Base-by-base conservation (phyloP, 2,113 vertebrate genomes). In the Origma solitaria region DNA sequence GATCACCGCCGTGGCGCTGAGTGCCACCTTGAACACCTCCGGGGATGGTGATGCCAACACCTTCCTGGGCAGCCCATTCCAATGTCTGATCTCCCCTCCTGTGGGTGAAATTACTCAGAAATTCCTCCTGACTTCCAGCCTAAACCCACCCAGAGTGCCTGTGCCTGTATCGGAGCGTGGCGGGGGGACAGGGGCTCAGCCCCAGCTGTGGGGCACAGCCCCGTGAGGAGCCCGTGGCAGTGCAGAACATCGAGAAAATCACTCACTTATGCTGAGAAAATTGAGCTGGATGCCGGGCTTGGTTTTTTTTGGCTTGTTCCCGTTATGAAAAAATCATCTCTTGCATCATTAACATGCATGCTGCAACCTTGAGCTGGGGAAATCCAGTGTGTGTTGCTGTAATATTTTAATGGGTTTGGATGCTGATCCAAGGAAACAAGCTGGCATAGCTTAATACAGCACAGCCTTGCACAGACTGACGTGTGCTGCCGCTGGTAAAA, bases 61-160 rank as follows among this genome's bases (percentile, higher is more conserved):
- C 65, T 27, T 27, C 40, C 42, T 35, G 9, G 6, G 30, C 40
- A 64, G 42, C 20, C 21, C 44, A 23, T 37, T 50, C 5, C 42
- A 23, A 3, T 15, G 5, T 20, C 50, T 28, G 27, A 37, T 37
- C 18, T 7, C 17, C 8, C 42, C 2, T 33, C 8, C 42, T 42
- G 25, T 19, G 25, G 19, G 44, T 38, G 50, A 45, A 33, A 16
- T 50, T 5, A 12, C 22, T 25, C 45, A 13, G 25, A 37, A 81
- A 50, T 44, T 37, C 31, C 37, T 6, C 12, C 51, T 25, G 6
- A 12, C 44, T 17, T 11, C 66, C 50, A 33, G 2, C 15, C 42
- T 1, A 0, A 65, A 31, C 15, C 6, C 0, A 3, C 5, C 22
- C 0, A 0, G 25, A 13, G 1, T 9, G 20, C 1, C 0, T 3